These are phyloP conservation scores for Aythya fuligula DNA, from an alignment of 2,797 vertebrate genomes.

Conservation along the genomic window DNA sequence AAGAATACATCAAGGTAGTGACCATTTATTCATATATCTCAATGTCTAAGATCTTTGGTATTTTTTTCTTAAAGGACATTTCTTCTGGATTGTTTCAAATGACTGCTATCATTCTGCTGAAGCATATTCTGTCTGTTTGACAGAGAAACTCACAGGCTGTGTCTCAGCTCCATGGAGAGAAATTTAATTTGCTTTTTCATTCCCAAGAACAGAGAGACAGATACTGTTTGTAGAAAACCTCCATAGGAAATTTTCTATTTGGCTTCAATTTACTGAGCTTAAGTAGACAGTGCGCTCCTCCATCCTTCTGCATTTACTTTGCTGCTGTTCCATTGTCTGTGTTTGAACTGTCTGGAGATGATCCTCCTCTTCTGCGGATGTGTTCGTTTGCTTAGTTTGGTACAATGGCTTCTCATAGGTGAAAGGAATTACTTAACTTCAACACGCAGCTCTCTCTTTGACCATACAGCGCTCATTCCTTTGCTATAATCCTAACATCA, in stretches of 20 bases:
- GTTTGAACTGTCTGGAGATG: not conserved
- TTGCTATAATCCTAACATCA: not conserved
- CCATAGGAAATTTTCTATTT: conserved; percentile 13
- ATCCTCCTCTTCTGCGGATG: not conserved
- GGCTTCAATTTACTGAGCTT: conserved; percentile 24
- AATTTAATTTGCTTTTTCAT: conserved; percentile 23
- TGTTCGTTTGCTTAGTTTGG: not conserved
- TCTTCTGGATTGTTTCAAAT: not conserved
- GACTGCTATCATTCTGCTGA: not conserved
- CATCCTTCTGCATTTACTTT: not conserved
- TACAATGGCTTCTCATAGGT: not conserved
- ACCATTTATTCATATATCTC: not conserved
- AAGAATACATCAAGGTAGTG: not conserved
- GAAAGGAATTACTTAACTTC: not conserved
- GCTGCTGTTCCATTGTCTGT: not conserved
- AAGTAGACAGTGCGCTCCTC: not conserved
- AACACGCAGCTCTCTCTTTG: not conserved
- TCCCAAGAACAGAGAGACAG: not conserved
- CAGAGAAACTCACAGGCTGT: not conserved
- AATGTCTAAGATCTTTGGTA: not conserved
- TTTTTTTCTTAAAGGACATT: not conserved
- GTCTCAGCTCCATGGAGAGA: not conserved
- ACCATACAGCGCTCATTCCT: not conserved
- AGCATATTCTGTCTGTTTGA: not conserved
- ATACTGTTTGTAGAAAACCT: conserved; percentile 9